Conservation (phyloP, 2,113 vertebrate species). For the Petrocephalus zakoni region DNA sequence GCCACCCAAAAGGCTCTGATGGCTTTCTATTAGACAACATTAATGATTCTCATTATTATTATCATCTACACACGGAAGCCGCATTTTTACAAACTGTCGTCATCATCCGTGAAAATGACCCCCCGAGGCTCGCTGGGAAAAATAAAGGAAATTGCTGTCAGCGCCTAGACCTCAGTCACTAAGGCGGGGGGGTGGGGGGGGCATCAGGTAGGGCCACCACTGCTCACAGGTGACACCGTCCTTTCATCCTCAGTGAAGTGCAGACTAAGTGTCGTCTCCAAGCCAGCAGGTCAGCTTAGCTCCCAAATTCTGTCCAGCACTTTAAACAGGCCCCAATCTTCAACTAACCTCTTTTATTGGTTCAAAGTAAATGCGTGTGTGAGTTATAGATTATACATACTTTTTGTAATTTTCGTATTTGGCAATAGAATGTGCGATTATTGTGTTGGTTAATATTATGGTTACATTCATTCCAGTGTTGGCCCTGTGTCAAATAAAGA, state of each 20-base stretch:
- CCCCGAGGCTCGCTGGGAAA: neutral
- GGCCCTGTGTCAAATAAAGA: neutral
- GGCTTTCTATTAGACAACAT: constrained; percentile 19
- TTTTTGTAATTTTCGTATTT: neutral
- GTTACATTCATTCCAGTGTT: neutral
- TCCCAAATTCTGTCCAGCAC: neutral
- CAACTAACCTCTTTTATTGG: neutral
- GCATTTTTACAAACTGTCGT: constrained; percentile 13
- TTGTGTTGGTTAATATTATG: neutral
- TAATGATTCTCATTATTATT: constrained; percentile 24
- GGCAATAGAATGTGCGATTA: neutral
- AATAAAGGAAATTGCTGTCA: neutral
- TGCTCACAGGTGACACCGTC: neutral
- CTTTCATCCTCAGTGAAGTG: neutral
- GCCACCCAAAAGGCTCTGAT: neutral
- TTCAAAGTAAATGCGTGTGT: neutral
- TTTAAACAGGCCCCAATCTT: neutral
- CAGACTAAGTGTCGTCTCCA: neutral
- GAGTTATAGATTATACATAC: neutral
- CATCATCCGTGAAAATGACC: neutral
- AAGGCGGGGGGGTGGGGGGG: neutral
- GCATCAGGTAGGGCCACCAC: neutral
- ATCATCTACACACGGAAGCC: neutral
- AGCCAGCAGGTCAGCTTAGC: neutral
- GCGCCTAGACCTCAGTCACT: neutral